These are phyloP conservation scores for Empidonax traillii DNA, from an alignment of 2,113 vertebrate genomes.

Conservation along the genomic window DNA sequence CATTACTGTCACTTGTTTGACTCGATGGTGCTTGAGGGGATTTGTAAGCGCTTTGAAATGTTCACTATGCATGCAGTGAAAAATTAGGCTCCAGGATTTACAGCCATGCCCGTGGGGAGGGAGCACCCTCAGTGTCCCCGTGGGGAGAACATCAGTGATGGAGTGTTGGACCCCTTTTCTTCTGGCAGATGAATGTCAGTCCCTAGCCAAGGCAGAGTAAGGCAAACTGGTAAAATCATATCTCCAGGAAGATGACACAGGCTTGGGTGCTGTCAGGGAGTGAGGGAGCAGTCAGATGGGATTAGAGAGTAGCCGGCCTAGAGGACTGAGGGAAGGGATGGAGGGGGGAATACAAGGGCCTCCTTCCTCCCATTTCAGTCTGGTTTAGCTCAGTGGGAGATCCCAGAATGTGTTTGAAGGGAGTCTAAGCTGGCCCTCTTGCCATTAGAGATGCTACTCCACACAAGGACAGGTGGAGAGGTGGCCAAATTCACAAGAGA, in stretches of 20 bases:
- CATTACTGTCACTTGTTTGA: conserved; percentile 6
- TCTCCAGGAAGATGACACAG: neutral
- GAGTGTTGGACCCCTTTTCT: neutral
- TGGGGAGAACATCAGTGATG: neutral
- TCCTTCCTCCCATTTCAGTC: neutral
- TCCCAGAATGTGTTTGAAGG: neutral
- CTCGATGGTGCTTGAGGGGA: neutral
- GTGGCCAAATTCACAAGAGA: neutral
- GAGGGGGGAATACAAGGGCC: neutral
- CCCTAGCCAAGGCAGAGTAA: conserved; percentile 15
- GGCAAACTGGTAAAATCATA: neutral
- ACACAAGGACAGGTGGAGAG: neutral
- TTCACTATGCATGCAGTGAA: neutral
- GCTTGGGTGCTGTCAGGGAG: neutral
- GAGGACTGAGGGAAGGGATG: neutral
- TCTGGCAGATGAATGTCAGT: conserved; percentile 24
- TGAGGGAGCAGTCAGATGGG: neutral
- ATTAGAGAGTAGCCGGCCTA: neutral
- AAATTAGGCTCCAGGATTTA: neutral
- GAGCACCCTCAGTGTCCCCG: neutral
- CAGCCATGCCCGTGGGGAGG: neutral
- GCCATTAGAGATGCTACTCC: neutral
- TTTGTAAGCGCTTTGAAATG: neutral
- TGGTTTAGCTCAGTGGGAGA: neutral
- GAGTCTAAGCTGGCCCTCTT: accelerated